A percentile compares a stretch with the other conserved stretches of the same genome.
These are phyloP conservation scores for Rhorus exstirpatorius DNA, from an alignment of 2,888 invertebrate genomes.

Conservation along the genomic window DNA sequence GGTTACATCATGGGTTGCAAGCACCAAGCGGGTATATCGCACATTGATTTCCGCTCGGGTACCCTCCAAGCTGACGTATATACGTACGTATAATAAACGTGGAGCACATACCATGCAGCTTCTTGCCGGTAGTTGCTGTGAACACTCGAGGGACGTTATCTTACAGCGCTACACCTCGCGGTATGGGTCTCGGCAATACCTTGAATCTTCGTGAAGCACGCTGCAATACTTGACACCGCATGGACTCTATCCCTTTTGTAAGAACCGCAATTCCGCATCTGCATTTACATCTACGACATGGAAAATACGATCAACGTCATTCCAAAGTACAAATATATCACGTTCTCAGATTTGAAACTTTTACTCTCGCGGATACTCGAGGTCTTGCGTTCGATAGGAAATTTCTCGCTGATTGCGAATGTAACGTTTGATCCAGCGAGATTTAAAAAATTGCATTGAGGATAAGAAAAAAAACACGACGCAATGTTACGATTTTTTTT, in stretches of 20 bases:
- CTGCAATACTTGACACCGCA: slow-evolving; percentile 10
- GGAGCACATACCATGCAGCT: slow-evolving; percentile 8
- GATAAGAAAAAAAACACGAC: no score
- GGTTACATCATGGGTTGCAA: background rate
- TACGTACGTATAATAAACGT: background rate
- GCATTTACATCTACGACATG: background rate
- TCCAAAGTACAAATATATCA: background rate
- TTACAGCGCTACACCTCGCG: background rate
- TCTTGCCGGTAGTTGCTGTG: slow-evolving; percentile 21
- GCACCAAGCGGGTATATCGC: slow-evolving; percentile 1
- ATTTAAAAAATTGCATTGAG: no score
- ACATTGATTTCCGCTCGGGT: slow-evolving; percentile 50
- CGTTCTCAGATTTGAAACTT: background rate
- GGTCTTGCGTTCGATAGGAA: no score
- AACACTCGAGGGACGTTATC: slow-evolving; percentile 8
- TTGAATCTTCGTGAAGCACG: background rate
- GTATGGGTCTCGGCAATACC: slow-evolving; percentile 10
- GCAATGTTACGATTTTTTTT: no score
- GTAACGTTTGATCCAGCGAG: no score
- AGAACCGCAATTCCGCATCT: slow-evolving; percentile 8
- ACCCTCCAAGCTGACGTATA: slow-evolving; percentile 19
- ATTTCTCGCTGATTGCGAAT: no score
- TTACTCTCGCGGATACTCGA: no score
- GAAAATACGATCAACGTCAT: background rate
- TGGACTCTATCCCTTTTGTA: background rate